Base-by-base conservation (phyloP, 2,888 invertebrate genomes). In the Seladonia tumulorum region DNA sequence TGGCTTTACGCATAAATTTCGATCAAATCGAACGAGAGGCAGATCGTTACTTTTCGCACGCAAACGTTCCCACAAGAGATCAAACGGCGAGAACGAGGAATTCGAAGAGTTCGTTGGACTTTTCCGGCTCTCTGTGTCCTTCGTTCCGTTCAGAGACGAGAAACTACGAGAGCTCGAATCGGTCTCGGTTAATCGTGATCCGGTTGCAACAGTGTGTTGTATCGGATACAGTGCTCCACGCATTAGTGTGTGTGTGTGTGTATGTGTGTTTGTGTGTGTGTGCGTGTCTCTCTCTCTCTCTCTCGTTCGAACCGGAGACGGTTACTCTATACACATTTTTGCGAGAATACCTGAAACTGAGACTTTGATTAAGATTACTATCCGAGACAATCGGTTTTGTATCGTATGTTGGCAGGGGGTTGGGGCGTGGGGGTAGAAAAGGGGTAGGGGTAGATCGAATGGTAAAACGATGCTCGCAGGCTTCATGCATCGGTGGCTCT, bases 21-120 rank as follows among this genome's bases (percentile, higher is more conserved):
- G 42, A 42, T 42, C 42, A 22, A 22, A 22, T 53, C 49, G 18
- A 53, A 53, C 53, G 22, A 53, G 22, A 53, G 2, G 53, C 53
- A 8, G 22, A 2, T 53, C 53, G 53, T 53, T n/a, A 53, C 10
- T n/a, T 10, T 60, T 25, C 14, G 60, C 25, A 60, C 60, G 25
- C 5, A 35, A 66, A 84, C 77, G 77, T 74, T 77, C 49, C 57
- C 77, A 45, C 42, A 42, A 73, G 73, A 82, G 77, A 74, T 84
- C 74, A 77, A 82, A 66, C 82, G 82, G 35, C 68, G 49, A 18
- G 16, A 49, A 70, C 74, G 82, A 82, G 60, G 82, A 82, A 84
- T 84, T 83, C 83, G n/a, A n/a, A n/a, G n/a, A n/a, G n/a, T n/a
- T n/a, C n/a, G n/a, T n/a, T n/a, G n/a, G n/a, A n/a, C n/a, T n/a